Conservation (phyloP, 2,888 invertebrate genomes). For the Dromius quadrimaculatus region DNA sequence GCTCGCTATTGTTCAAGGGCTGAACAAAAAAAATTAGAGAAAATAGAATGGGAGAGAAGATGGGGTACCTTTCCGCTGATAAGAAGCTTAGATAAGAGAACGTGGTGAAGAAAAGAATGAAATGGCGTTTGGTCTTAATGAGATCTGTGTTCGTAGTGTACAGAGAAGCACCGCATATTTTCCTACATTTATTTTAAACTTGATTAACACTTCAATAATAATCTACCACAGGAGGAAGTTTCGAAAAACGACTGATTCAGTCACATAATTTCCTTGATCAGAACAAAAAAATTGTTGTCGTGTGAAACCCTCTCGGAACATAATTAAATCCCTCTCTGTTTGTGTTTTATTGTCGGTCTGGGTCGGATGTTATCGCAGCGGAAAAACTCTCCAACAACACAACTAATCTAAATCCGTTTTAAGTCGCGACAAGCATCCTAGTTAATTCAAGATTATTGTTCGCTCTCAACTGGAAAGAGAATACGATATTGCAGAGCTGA, state of each 20-base stretch:
- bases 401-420: constrained; percentile 47
- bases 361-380: constrained; percentile 28
- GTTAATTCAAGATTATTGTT: constrained; percentile 40
- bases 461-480: constrained; percentile 14
- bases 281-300: no score
- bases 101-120: no score
- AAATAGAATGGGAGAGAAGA: no score
- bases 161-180: no score
- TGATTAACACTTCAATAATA: no score
- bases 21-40: no score
- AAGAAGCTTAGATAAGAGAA: constrained; percentile 12
- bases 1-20: no score
- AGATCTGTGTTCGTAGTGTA: constrained; percentile 21
- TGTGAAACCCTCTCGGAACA: constrained; percentile 1
- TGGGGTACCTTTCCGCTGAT: neutral
- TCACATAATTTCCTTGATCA: no score
- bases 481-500: neutral
- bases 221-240: no score
- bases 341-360: constrained; percentile 15
- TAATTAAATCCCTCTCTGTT: constrained; percentile 31
- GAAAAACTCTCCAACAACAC: constrained; percentile 33
- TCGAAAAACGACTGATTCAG: no score
- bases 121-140: constrained; percentile 28
- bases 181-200: no score
- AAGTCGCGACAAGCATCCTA: constrained; percentile 28